phyloP scores from a whole-genome alignment of 2,888 invertebrate species.

The Leptothorax acervorum region DNA sequence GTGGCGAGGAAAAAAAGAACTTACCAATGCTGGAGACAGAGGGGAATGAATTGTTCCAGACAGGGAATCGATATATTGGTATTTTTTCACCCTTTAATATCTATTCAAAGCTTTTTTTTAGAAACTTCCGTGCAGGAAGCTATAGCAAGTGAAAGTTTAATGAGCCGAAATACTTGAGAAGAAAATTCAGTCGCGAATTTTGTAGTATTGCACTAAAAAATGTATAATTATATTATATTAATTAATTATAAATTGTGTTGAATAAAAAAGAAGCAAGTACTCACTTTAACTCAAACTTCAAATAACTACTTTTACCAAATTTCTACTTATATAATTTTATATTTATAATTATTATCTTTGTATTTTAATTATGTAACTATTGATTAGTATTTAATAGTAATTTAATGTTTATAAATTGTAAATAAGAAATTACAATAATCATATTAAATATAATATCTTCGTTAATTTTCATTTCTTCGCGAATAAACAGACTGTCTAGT shows the following conservation, averaged over 20 bases:
- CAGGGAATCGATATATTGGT: slow-evolving; percentile 44
- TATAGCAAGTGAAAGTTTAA: neutral
- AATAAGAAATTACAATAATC: neutral
- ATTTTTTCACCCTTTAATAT: slow-evolving; percentile 38
- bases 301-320: neutral
- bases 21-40: slow-evolving; percentile 14
- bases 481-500: neutral
- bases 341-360: neutral
- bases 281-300: neutral
- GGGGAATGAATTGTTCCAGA: slow-evolving; percentile 30
- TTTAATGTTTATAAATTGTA: neutral
- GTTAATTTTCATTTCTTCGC: neutral
- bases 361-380: slow-evolving; percentile 7
- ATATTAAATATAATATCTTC: neutral
- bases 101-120: slow-evolving; percentile 28
- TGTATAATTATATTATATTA: neutral
- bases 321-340: neutral
- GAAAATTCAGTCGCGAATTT: neutral
- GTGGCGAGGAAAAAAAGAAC: slow-evolving; percentile 9
- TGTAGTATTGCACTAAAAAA: neutral
- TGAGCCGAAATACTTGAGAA: neutral
- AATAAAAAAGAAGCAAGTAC: neutral
- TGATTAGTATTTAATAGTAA: slow-evolving; percentile 8
- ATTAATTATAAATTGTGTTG: neutral
- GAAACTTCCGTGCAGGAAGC: neutral